phyloP scores from a whole-genome alignment of 2,113 vertebrate genomes.

The Columbina picui region DNA sequence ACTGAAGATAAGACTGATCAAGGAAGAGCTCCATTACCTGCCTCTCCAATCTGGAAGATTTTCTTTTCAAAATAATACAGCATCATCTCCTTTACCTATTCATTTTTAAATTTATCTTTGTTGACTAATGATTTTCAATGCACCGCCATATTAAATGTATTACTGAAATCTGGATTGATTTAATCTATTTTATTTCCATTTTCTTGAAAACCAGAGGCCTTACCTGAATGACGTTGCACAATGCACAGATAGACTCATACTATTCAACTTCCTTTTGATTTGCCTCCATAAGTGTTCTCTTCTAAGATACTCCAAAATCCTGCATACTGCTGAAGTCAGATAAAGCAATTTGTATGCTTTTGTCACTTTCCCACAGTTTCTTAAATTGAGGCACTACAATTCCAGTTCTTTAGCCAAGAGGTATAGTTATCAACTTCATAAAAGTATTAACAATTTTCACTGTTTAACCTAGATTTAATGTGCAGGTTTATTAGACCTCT shows the following conservation, averaged over 20 bases:
- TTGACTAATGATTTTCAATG: not conserved
- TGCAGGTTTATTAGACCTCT: not conserved
- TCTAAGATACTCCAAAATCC: not conserved
- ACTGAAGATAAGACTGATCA: not conserved
- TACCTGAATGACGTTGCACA: not conserved
- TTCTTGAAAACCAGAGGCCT: not conserved
- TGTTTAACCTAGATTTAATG: not conserved
- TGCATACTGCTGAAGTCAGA: not conserved
- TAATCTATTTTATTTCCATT: not conserved
- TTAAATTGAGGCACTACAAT: not conserved
- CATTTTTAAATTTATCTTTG: not conserved
- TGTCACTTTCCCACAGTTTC: not conserved
- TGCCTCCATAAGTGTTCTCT: not conserved
- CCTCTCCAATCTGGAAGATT: not conserved
- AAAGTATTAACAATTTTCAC: not conserved
- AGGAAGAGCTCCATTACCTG: not conserved
- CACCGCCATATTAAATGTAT: not conserved
- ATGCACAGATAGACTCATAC: not conserved
- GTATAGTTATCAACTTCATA: not conserved
- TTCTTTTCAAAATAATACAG: not conserved
- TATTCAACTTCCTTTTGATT: not conserved
- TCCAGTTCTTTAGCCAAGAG: not conserved
- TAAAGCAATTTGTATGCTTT: not conserved
- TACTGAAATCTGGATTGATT: not conserved
- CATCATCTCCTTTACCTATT: not conserved